Conservation (phyloP, 2,888 invertebrate species). For the Dryobota labecula region DNA sequence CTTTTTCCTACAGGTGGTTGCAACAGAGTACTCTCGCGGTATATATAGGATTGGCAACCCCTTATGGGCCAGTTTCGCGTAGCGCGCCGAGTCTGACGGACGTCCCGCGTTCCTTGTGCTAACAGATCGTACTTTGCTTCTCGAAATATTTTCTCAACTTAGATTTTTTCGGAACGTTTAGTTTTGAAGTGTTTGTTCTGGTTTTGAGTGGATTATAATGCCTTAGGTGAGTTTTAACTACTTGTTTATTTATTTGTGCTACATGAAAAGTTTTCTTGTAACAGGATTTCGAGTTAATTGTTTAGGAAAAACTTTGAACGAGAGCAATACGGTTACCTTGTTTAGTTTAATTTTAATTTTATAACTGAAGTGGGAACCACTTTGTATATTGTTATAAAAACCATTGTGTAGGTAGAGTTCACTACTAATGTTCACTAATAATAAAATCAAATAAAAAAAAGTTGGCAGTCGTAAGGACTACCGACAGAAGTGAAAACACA, state of each 20-base stretch:
- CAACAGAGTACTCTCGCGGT: conserved; percentile 51
- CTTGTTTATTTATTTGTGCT: background rate
- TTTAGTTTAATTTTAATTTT: background rate
- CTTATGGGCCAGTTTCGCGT: conserved; percentile 63
- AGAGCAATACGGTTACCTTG: background rate
- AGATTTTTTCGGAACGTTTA: conserved; percentile 26
- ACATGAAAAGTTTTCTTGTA: background rate
- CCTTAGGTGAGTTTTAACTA: conserved; percentile 44
- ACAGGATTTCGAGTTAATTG: background rate
- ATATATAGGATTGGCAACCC: conserved; percentile 69
- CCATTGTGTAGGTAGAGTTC: background rate
- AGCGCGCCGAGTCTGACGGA: conserved; percentile 56
- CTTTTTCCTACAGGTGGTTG: conserved; percentile 68
- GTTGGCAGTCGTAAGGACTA: too few species aligned
- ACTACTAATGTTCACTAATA: too few species aligned
- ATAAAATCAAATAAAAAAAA: background rate
- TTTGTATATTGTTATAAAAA: background rate
- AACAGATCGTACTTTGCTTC: conserved; percentile 37
- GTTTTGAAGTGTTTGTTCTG: conserved; percentile 56
- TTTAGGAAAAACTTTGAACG: background rate
- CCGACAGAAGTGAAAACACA: too few species aligned
- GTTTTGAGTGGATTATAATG: conserved; percentile 48
- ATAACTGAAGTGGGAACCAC: background rate
- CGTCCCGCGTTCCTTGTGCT: conserved; percentile 54
- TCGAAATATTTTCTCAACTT: conserved; percentile 48